phyloP scores from a whole-genome alignment of 2,888 invertebrate genomes.

The Xanthia icteritia region DNA sequence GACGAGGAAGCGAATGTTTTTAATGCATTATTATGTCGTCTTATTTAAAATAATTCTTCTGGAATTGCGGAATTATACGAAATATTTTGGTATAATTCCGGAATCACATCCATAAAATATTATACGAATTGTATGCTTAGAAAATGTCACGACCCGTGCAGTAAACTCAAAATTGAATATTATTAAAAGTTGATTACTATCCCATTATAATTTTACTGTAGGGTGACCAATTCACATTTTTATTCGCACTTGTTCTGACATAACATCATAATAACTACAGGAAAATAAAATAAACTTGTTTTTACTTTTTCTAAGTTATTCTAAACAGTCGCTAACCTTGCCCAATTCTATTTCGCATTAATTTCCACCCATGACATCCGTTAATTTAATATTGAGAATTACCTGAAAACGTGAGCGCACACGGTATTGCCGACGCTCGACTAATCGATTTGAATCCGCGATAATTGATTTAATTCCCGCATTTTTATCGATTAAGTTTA shows the following conservation, averaged over 20 bases:
- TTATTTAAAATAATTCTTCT: not conserved
- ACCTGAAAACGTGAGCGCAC: slow-evolving; percentile 48
- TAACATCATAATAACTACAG: not conserved
- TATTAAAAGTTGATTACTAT: not conserved
- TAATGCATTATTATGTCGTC: not conserved
- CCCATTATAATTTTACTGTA: not conserved
- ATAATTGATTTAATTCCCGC: slow-evolving; percentile 54
- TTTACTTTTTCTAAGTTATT: not conserved
- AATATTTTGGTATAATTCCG: not conserved
- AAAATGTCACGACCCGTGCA: not conserved
- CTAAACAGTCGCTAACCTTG: not conserved
- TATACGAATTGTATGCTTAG: not conserved
- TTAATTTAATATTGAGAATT: slow-evolving; percentile 42
- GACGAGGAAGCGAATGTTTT: slow-evolving; percentile 13
- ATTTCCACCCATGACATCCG: slow-evolving; percentile 27
- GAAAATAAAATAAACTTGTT: not conserved
- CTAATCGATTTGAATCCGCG: slow-evolving; percentile 48
- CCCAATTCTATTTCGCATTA: slow-evolving; percentile 11
- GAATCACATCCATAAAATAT: not conserved
- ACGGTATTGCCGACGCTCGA: not conserved
- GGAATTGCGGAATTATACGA: not conserved
- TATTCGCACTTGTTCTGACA: not conserved
- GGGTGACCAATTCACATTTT: slow-evolving; percentile 18
- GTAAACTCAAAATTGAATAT: not conserved
- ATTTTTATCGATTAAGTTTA: slow-evolving; percentile 17